A percentile compares a stretch with the other conserved stretches of the same genome.
Conservation (phyloP, 2,888 invertebrate species). For the Dusona sp. region DNA sequence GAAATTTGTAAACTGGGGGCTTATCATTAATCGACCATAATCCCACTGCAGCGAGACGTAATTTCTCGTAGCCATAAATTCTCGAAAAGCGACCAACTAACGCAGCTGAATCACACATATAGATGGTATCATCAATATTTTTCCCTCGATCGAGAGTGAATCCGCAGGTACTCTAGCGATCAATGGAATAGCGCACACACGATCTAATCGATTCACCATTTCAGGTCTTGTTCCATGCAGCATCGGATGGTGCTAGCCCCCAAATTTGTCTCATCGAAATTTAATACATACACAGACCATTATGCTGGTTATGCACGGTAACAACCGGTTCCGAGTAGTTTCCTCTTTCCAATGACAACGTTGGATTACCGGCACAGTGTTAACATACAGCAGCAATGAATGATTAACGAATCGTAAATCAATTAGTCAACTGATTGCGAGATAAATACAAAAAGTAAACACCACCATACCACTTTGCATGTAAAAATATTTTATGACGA, state of each 20-base stretch:
- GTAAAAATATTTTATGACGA: not conserved
- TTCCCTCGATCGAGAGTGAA: constrained; percentile 62
- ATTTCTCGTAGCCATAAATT: constrained; percentile 61
- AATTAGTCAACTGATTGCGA: not conserved
- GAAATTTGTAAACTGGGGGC: constrained; percentile 29
- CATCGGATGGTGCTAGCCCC: constrained; percentile 62
- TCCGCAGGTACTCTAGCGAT: constrained; percentile 70
- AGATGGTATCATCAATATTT: constrained; percentile 66
- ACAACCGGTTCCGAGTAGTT: constrained; percentile 26
- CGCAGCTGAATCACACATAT: constrained; percentile 17
- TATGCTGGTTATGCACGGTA: constrained; percentile 68
- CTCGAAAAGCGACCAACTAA: constrained; percentile 60
- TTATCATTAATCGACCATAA: constrained; percentile 56
- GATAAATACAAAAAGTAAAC: not conserved
- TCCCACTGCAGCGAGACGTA: constrained; percentile 46
- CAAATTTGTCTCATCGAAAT: constrained; percentile 74
- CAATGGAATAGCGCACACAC: constrained; percentile 78
- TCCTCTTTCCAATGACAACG: constrained; percentile 16
- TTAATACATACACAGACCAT: constrained; percentile 74
- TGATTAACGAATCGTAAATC: constrained; percentile 8
- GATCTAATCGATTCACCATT: constrained; percentile 75
- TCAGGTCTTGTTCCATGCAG: constrained; percentile 9
- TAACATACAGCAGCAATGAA: constrained; percentile 14
- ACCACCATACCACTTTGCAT: not conserved
- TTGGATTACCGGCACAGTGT: constrained; percentile 17